Evolutionary conservation across 2,888 invertebrate species (phyloP).

Genomic region (Trissoscelio sp.): DNA sequence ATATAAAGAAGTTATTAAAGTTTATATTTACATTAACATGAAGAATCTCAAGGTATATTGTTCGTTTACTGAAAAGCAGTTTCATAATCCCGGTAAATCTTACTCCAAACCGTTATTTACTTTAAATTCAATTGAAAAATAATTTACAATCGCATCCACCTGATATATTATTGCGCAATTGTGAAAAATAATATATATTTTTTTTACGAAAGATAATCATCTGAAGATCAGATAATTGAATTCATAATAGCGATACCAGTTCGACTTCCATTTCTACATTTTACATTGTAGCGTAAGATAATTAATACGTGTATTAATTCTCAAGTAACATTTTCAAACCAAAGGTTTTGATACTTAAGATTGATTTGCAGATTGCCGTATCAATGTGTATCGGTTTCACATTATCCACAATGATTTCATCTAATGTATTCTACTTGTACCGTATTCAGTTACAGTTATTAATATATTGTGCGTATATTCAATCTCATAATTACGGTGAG

Average conservation of each 20-base stretch:
- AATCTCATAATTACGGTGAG: slow-evolving; percentile 14
- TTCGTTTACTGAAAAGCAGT: slow-evolving; percentile 1
- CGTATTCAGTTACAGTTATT: slow-evolving; percentile 54
- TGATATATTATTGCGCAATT: not conserved
- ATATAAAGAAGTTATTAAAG: slow-evolving; percentile 20
- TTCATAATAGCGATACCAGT: slow-evolving; percentile 13
- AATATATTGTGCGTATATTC: slow-evolving; percentile 15
- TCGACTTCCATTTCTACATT: not conserved
- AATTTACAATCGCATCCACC: not conserved
- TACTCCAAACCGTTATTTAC: not conserved
- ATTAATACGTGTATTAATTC: slow-evolving; percentile 46
- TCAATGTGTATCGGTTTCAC: slow-evolving; percentile 52
- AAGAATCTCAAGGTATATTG: slow-evolving; percentile 4
- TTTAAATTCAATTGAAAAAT: not conserved
- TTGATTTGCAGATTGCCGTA: slow-evolving; percentile 55
- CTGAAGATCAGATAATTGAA: not conserved
- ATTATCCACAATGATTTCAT: slow-evolving; percentile 62
- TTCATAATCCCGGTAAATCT: slow-evolving; percentile 6
- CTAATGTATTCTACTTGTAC: slow-evolving; percentile 42
- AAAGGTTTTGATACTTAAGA: slow-evolving; percentile 56
- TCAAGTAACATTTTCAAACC: slow-evolving; percentile 54
- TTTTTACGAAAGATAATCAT: not conserved
- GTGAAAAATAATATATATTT: not conserved
- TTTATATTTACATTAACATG: slow-evolving; percentile 1
- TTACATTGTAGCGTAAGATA: slow-evolving; percentile 42